phyloP scores from a whole-genome alignment of 2,888 invertebrate genomes.

The Dryobota labecula region DNA sequence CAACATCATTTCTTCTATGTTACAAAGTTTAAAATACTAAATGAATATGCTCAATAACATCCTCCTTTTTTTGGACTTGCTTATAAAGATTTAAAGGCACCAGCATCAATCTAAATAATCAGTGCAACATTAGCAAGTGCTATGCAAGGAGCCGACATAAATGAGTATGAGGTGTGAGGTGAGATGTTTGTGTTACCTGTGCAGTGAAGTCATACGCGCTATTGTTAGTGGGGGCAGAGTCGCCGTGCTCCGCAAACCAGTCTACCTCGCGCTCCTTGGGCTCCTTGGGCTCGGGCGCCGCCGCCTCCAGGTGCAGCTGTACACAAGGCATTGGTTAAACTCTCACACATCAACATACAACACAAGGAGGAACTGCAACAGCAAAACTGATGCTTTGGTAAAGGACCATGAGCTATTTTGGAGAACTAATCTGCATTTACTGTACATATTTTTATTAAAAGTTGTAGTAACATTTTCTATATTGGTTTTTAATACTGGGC shows the following conservation, averaged over 20 bases:
- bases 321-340: conserved; percentile 29
- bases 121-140: background rate
- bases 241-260: conserved; percentile 95
- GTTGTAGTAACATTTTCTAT: no score
- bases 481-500: no score
- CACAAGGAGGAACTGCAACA: background rate
- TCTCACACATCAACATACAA: background rate
- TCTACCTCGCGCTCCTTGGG: conserved; percentile 95
- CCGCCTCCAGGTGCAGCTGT: conserved; percentile 93
- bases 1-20: background rate
- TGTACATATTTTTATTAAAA: background rate
- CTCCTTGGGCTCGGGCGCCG: conserved; percentile 91
- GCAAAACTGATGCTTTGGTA: background rate
- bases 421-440: background rate
- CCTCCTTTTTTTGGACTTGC: background rate
- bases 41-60: background rate
- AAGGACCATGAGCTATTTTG: background rate
- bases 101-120: conserved; percentile 7
- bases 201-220: conserved; percentile 80
- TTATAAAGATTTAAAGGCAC: background rate
- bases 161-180: conserved; percentile 23
- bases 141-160: background rate
- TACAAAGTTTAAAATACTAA: background rate
- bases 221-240: conserved; percentile 82
- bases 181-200: conserved; percentile 87